phyloP scores from a whole-genome alignment of 2,113 vertebrate species.

The Lagenorhynchus albirostris region DNA sequence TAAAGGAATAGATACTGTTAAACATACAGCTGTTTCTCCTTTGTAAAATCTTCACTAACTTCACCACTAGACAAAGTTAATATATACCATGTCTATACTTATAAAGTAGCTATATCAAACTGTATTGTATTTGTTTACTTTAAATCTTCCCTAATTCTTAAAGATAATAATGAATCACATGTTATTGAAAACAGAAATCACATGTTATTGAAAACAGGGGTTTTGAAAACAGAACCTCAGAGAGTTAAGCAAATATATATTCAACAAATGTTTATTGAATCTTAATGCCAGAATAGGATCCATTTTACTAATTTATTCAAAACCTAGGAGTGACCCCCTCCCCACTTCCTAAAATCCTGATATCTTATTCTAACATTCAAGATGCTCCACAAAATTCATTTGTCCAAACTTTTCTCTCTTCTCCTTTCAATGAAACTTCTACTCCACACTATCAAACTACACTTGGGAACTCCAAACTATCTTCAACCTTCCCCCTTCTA shows the following conservation, averaged over 20 bases:
- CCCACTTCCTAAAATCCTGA: not conserved
- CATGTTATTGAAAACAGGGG: not conserved
- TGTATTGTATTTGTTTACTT: not conserved
- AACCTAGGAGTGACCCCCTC: not conserved
- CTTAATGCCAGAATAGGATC: not conserved
- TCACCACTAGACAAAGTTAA: not conserved
- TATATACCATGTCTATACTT: not conserved
- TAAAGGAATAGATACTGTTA: not conserved
- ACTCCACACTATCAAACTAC: not conserved
- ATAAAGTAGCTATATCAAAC: not conserved
- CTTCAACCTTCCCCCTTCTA: not conserved
- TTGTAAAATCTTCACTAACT: not conserved
- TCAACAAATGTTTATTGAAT: not conserved
- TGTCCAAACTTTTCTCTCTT: not conserved
- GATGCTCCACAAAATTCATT: not conserved
- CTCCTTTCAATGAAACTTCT: not conserved
- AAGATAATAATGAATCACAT: not conserved
- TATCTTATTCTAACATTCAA: not conserved
- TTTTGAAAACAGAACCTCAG: not conserved
- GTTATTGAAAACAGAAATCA: not conserved
- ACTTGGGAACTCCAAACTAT: not conserved
- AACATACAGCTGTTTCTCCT: not conserved
- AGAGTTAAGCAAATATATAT: not conserved
- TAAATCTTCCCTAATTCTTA: not conserved
- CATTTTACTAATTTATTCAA: constrained; percentile 35